Evolutionary conservation across 2,888 invertebrate genomes (phyloP), one percentile per base, ranked within the genome.

Genomic region (Silvanus unidentatus): DNA sequence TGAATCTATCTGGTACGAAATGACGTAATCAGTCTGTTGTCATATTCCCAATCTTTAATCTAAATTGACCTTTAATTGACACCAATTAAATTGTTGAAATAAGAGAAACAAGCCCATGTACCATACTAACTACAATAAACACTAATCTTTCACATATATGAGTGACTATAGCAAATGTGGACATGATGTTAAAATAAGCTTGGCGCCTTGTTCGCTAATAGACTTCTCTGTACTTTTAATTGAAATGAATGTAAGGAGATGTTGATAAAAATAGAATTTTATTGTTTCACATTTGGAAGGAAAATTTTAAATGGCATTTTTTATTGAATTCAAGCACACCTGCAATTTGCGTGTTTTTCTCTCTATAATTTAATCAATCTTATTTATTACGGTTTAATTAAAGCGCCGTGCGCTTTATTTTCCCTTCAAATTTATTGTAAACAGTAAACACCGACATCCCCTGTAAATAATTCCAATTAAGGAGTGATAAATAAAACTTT

Each of bases 21-120:
- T 65, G 67, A 67, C 65, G 66, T 62, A 66, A 65, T 60, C 52
- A 45, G 55, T 53, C 50, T 57, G 55, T 58, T 59, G 57, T 60
- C 58, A 55, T 62, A 62, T 60, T 59, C 61, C 58, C 65, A 66
- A 66, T 68, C 66, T 68, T 59, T 65, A 65, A 65, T 65, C 66
- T 60, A 60, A 66, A 68, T 68, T 69, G 66, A 69, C 69, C 69
- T 66, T 65, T 67, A 65, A 68, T 69, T 69, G 67, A 69, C 68
- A 65, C 61, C 65, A 68, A 69, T 69, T 68, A 66, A 58, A 55
- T 54, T 60, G 55, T 61, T 60, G 60, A 63, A 62, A 64, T 64
- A 62, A 63, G 62, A n/a, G n/a, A 52, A 53, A 55, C 57, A 59
- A 55, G 48, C 52, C 49, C 39, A 45, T 12, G 6, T 32, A 12